These are phyloP conservation scores for Borostomias antarcticus DNA, from an alignment of 2,797 vertebrate genomes.

Conservation along the genomic window DNA sequence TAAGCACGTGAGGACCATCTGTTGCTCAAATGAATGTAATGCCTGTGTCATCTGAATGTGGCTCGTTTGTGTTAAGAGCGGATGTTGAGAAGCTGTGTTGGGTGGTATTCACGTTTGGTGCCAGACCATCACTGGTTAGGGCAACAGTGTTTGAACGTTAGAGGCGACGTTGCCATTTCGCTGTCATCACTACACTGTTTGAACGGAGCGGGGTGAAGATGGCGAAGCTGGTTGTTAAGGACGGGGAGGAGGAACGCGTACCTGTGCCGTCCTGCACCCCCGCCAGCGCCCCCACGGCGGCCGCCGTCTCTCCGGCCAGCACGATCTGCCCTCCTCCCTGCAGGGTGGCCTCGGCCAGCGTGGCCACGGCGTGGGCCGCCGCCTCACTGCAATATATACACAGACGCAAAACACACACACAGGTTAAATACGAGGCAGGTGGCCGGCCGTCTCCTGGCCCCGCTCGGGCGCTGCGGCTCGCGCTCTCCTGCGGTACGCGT, in stretches of 20 bases:
- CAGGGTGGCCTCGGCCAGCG: slow-evolving; percentile 94
- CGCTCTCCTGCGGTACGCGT: too few relatives aligned
- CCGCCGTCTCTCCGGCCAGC: slow-evolving; percentile 93
- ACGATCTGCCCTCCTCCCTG: slow-evolving; percentile 98
- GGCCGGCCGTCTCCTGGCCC: too few relatives aligned
- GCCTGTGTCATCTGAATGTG: too few relatives aligned
- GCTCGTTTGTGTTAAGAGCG: background rate
- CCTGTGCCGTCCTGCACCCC: slow-evolving; percentile 96
- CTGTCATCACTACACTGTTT: background rate
- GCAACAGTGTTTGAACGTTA: background rate
- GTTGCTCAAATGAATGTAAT: background rate
- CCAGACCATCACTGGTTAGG: background rate
- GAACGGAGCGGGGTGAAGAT: too few relatives aligned
- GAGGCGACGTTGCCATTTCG: too few relatives aligned
- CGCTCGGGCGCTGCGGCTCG: too few relatives aligned
- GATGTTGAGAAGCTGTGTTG: background rate
- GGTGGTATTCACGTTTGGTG: too few relatives aligned
- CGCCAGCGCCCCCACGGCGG: slow-evolving; percentile 93
- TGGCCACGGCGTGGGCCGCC: slow-evolving; percentile 96
- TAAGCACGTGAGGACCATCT: background rate
- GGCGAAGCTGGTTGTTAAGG: background rate
- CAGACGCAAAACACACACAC: slow-evolving; percentile 15
- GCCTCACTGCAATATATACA: slow-evolving; percentile 85
- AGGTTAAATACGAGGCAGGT: background rate
- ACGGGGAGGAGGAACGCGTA: slow-evolving; percentile 59